phyloP scores from a whole-genome alignment of 2,888 invertebrate genomes.

The Sepioteuthis lessoniana region DNA sequence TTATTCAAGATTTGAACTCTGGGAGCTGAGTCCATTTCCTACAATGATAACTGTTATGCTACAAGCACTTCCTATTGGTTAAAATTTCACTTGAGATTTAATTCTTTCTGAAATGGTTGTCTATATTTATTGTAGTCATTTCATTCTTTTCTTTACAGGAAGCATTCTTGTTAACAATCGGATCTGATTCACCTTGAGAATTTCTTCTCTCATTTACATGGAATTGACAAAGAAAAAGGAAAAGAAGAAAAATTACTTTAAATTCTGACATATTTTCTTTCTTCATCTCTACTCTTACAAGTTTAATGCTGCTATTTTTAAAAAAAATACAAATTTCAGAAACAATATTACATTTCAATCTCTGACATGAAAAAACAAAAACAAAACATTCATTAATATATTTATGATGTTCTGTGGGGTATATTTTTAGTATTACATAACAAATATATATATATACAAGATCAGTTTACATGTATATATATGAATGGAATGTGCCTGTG shows the following conservation, averaged over 20 bases:
- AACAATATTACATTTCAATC: background rate
- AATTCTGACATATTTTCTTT: background rate
- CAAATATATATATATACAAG: no score
- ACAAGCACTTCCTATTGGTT: background rate
- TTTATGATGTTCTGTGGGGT: background rate
- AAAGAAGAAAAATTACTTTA: background rate
- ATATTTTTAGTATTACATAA: no score
- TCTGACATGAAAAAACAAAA: background rate
- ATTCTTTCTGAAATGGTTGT: no score
- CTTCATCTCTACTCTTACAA: background rate
- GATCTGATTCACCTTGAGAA: background rate
- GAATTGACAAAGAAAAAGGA: no score
- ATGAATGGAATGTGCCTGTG: no score
- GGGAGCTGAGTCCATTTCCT: no score
- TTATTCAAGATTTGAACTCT: no score
- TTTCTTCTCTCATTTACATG: background rate
- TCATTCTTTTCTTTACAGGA: background rate
- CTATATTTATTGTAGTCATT: background rate
- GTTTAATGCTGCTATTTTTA: background rate
- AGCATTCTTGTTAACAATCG: background rate
- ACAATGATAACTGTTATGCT: background rate
- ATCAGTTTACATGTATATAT: no score
- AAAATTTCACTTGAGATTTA: background rate
- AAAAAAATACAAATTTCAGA: background rate
- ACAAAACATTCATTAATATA: background rate